phyloP scores from a whole-genome alignment of 1,140 invertebrate species.

The Papilio machaon region DNA sequence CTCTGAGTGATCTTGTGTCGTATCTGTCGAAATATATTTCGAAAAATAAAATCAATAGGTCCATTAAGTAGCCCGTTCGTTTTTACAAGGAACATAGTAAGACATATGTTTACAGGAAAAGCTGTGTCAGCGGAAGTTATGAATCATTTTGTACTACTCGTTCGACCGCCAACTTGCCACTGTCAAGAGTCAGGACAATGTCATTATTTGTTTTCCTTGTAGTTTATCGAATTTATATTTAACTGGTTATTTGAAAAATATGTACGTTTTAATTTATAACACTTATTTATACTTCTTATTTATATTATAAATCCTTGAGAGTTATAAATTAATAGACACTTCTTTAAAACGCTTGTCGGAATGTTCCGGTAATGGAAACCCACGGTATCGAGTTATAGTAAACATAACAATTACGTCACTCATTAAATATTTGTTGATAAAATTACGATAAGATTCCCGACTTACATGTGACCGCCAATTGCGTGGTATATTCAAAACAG shows the following conservation, averaged over 20 bases:
- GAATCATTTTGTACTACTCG: neutral
- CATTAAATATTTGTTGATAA: conserved; percentile 27
- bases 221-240: conserved; percentile 8
- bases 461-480: neutral
- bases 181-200: neutral
- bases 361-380: neutral
- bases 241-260: neutral
- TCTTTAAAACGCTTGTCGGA: too few species aligned
- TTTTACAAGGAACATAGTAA: neutral
- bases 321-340: too few species aligned
- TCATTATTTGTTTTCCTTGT: conserved; percentile 29
- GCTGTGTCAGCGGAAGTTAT: conserved; percentile 9
- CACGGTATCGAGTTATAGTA: neutral
- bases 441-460: conserved; percentile 18
- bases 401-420: neutral
- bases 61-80: neutral
- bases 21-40: neutral
- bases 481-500: neutral
- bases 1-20: neutral
- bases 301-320: too few species aligned
- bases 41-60: neutral
- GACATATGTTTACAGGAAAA: conserved; percentile 26
- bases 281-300: too few species aligned
- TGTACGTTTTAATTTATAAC: neutral
- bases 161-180: neutral